These are phyloP conservation scores for Phoronis australis DNA, from an alignment of 2,888 invertebrate genomes.

Conservation along the genomic window DNA sequence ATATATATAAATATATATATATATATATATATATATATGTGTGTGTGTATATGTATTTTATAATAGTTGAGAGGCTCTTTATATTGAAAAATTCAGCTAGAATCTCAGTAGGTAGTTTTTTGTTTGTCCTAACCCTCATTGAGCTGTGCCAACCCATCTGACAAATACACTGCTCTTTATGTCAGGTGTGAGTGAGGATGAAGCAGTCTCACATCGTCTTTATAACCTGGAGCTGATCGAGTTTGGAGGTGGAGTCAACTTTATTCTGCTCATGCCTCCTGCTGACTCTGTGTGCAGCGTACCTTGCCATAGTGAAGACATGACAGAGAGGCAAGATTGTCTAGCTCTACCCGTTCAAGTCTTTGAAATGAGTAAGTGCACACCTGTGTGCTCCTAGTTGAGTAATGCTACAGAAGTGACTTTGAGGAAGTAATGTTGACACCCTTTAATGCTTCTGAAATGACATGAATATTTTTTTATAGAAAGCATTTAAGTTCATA, in stretches of 20 bases:
- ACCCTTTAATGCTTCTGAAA: no score
- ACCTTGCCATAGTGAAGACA: slow-evolving; percentile 74
- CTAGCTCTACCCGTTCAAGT: slow-evolving; percentile 83
- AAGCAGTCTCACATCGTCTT: slow-evolving; percentile 58
- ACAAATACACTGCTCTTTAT: slow-evolving; percentile 3
- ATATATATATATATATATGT: not conserved
- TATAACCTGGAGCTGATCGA: slow-evolving; percentile 93
- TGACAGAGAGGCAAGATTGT: slow-evolving; percentile 77
- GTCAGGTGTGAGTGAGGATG: slow-evolving; percentile 38
- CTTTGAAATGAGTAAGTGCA: slow-evolving; percentile 58
- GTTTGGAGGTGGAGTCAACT: slow-evolving; percentile 81
- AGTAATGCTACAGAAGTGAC: no score
- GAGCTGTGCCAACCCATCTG: no score
- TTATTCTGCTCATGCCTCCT: slow-evolving; percentile 86
- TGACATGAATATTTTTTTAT: no score
- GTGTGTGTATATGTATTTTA: slow-evolving; percentile 2
- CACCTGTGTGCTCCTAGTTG: no score
- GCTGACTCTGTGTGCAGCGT: slow-evolving; percentile 83
- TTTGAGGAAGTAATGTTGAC: no score
- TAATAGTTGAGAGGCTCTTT: not conserved
- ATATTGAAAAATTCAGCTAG: no score
- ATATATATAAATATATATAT: no score
- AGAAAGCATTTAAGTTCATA: no score
- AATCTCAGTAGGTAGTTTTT: no score
- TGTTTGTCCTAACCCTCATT: no score